Percentiles rank a stretch among this genome's conserved stretches.
These are phyloP conservation scores for Galerucella nymphaeae DNA, from an alignment of 2,888 invertebrate species.

Conservation along the genomic window DNA sequence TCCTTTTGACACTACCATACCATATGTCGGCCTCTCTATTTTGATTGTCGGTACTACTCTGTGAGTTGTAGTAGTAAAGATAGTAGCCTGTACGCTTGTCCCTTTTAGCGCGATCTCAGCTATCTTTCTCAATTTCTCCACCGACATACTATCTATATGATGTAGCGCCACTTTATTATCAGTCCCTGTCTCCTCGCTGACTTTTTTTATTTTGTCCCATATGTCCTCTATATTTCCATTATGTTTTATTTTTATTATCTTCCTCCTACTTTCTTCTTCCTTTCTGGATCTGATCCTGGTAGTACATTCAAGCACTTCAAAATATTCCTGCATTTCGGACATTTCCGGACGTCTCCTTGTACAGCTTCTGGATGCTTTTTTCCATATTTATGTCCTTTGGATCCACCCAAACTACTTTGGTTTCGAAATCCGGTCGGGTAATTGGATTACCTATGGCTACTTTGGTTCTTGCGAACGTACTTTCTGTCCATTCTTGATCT, in stretches of 20 bases:
- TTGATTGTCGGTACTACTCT: neutral
- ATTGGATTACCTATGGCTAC: slow-evolving; percentile 11
- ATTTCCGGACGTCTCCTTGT: slow-evolving; percentile 21
- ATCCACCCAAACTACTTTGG: slow-evolving; percentile 25
- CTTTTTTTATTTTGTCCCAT: slow-evolving; percentile 16
- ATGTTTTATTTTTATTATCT: slow-evolving; percentile 11
- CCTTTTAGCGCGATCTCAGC: neutral
- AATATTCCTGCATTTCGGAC: neutral
- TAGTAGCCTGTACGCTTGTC: neutral
- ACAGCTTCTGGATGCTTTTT: slow-evolving; percentile 21
- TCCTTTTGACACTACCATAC: neutral
- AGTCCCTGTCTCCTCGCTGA: slow-evolving; percentile 17
- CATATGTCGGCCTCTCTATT: too few relatives aligned
- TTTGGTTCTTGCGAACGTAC: neutral
- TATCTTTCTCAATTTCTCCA: slow-evolving; percentile 14
- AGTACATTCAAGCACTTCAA: slow-evolving; percentile 23
- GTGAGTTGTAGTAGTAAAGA: neutral
- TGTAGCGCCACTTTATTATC: slow-evolving; percentile 10
- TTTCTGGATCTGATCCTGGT: slow-evolving; percentile 11
- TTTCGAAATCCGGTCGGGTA: neutral
- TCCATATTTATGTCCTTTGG: slow-evolving; percentile 18
- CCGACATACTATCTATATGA: slow-evolving; percentile 3
- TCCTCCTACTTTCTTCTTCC: neutral
- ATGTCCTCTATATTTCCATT: slow-evolving; percentile 7
- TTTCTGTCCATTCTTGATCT: neutral